Percentiles rank a stretch among this genome's conserved stretches.
Evolutionary conservation across 2,888 invertebrate genomes (phyloP).

Genomic region (Spodoptera littoralis): DNA sequence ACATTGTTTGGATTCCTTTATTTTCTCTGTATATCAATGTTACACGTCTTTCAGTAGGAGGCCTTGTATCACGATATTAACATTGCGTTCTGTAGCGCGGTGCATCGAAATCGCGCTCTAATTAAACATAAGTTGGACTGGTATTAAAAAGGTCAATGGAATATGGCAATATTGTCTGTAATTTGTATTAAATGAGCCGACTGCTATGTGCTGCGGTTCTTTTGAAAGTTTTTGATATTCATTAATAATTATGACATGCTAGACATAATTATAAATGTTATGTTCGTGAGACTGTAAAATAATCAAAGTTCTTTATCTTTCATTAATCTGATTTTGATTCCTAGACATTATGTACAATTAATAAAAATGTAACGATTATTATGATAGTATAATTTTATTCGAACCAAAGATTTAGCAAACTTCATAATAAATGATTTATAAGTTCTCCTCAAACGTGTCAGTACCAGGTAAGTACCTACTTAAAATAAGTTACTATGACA

Average conservation of each 20-base stretch:
- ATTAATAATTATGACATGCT: background rate
- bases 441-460: no score
- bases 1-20: conserved; percentile 8
- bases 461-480: background rate
- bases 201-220: background rate
- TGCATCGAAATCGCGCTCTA: conserved; percentile 39
- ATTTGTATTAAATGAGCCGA: conserved; percentile 20
- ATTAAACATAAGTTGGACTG: conserved; percentile 23
- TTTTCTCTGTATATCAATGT: conserved; percentile 10
- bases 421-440: no score
- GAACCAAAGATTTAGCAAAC: no score
- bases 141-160: conserved; percentile 42
- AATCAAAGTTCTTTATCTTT: no score
- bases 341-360: no score
- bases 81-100: conserved; percentile 33
- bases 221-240: conserved; percentile 1
- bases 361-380: no score
- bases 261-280: no score
- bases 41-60: conserved; percentile 15
- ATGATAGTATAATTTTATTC: no score
- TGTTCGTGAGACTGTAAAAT: no score
- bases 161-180: conserved; percentile 27
- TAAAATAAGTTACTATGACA: background rate
- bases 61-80: conserved; percentile 40
- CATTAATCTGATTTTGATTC: no score